Conservation (phyloP, 2,888 invertebrate species). For the Orchesellides sinensis region DNA sequence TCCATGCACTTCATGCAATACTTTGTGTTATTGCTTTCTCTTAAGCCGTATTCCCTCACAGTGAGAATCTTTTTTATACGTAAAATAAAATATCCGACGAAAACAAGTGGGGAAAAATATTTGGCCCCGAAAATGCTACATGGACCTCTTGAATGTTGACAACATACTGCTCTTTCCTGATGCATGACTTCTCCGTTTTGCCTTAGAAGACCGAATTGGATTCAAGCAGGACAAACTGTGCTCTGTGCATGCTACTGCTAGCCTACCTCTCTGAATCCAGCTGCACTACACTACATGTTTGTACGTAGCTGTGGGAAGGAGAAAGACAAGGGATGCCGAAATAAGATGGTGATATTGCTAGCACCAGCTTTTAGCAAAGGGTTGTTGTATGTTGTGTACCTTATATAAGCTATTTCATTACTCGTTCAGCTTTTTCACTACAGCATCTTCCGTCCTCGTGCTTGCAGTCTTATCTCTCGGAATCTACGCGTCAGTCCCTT, state of each 20-base stretch:
- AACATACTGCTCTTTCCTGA: slow-evolving; percentile 65
- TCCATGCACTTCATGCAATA: too few species aligned
- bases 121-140: slow-evolving; percentile 45
- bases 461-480: not conserved
- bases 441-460: slow-evolving; percentile 4
- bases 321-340: slow-evolving; percentile 15
- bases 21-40: slow-evolving; percentile 1
- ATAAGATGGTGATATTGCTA: not conserved
- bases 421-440: too few species aligned
- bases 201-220: slow-evolving; percentile 37
- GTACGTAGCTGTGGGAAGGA: not conserved
- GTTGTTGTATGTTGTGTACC: not conserved
- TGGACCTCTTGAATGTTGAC: slow-evolving; percentile 59
- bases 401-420: too few species aligned
- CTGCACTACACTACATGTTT: not conserved
- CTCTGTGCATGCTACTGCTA: not conserved
- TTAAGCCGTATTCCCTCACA: not conserved
- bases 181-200: slow-evolving; percentile 58
- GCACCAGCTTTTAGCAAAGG: not conserved
- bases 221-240: slow-evolving; percentile 9
- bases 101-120: slow-evolving; percentile 21
- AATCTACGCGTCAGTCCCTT: slow-evolving; percentile 8
- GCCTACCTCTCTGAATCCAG: not conserved
- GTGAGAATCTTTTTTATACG: not conserved
- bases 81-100: not conserved